Evolutionary conservation across 2,113 vertebrate species (phyloP), one percentile per base, ranked within the genome.

Genomic region (Meleagris gallopavo): DNA sequence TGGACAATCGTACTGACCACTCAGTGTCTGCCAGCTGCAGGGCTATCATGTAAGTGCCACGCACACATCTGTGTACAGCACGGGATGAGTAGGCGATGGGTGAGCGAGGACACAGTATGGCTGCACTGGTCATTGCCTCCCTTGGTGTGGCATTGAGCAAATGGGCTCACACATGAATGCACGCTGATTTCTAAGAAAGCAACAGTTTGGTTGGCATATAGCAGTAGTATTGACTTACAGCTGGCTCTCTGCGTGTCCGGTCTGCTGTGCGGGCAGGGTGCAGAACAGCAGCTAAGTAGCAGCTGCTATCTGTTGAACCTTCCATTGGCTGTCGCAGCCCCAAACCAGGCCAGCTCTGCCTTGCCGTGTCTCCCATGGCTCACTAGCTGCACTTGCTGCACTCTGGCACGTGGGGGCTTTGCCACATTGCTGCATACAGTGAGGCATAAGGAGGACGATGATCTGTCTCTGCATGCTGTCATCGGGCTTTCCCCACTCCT

Each of bases 361-460:
- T 65, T 74, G 0, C 15, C 0, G 1, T 45, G 24, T 73, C 61
- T 82, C 65, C 77, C 29, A 11, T 70, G 90, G 93, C 91, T 77
- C 13, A 18, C 0, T 0, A 4, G 36, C 38, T 0, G 15, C 66
- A 10, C 34, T 9, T 1, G 0, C 66, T 61, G 86, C 75, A 29
- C 91, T 90, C 83, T 88, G 90, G 88, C 88, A 83, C 34, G 5
- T 71, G 83, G 70, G 65, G 55, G 30, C 76, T 92, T 71, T 92
- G 89, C 79, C 86, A 60, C 17, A 2, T 1, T 3, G 72, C 79
- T 81, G n/a, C 2, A 3, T 3, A 29, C 75, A 73, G 48, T 9
- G 48, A 14, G 81, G 70, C 43, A 62, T 93, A 83, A 6, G 13
- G 81, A 50, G 1, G 14, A 82, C 36, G 75, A 62, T 89, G 89